Conservation (phyloP, 1,140 invertebrate species). For the Tetramorium simillimum region DNA sequence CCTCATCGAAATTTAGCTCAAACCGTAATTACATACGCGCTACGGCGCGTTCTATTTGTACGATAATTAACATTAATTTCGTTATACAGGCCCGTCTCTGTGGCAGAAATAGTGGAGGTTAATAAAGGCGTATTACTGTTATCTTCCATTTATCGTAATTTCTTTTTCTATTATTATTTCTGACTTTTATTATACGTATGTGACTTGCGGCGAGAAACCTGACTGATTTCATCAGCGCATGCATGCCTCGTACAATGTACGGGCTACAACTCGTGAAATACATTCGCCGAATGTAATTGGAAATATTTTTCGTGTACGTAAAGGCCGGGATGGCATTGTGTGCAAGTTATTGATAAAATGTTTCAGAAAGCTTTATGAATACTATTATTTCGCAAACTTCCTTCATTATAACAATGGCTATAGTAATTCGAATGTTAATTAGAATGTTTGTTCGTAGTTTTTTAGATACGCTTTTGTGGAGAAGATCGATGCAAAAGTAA, state of each 20-base stretch:
- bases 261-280: background rate
- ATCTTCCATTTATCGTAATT: background rate
- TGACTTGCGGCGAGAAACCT: background rate
- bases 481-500: background rate
- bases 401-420: constrained; percentile 12
- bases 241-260: background rate
- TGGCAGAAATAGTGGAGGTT: constrained; percentile 4
- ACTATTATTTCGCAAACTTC: constrained; percentile 24
- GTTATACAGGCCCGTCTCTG: background rate
- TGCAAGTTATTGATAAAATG: constrained; percentile 17
- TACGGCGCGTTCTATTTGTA: constrained; percentile 1
- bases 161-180: background rate
- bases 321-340: background rate
- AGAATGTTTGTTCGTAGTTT: background rate
- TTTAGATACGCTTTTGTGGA: background rate
- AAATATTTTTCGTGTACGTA: background rate
- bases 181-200: background rate
- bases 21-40: constrained; percentile 29
- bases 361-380: background rate
- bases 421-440: constrained; percentile 6
- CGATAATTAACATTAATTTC: constrained; percentile 46
- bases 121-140: background rate
- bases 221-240: background rate
- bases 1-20: constrained; percentile 66
- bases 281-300: constrained; percentile 26